Conservation (phyloP, 2,113 vertebrate genomes). For the Albula goreensis region DNA sequence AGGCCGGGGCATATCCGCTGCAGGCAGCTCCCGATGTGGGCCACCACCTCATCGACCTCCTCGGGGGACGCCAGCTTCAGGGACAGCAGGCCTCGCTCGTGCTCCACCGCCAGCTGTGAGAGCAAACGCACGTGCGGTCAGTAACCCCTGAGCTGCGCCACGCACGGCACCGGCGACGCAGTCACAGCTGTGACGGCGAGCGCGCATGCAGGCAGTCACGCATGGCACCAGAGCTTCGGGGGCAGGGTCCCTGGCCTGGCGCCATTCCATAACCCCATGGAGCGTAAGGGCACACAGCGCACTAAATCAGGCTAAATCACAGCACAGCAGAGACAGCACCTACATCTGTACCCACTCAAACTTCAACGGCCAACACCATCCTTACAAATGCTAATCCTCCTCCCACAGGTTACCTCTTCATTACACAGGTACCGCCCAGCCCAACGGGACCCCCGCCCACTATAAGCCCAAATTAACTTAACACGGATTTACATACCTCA, state of each 20-base stretch:
- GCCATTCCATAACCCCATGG: not conserved
- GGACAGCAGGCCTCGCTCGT: constrained; percentile 82
- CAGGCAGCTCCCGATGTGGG: constrained; percentile 86
- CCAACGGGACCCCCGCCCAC: not conserved
- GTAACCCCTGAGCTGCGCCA: not conserved
- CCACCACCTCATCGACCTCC: constrained; percentile 88
- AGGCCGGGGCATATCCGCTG: constrained; percentile 88
- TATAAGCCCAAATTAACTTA: too few species aligned
- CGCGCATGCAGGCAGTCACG: too few species aligned
- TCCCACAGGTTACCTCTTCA: not conserved
- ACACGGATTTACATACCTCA: not conserved
- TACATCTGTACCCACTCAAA: too few species aligned
- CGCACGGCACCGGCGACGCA: too few species aligned
- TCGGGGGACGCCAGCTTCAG: constrained; percentile 85
- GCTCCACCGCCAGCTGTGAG: constrained; percentile 84
- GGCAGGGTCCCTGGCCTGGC: too few species aligned
- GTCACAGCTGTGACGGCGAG: too few species aligned
- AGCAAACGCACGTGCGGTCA: not conserved
- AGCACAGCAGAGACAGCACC: not conserved
- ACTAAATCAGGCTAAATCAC: not conserved
- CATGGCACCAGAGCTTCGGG: too few species aligned
- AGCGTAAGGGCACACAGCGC: not conserved
- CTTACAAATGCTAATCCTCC: too few species aligned
- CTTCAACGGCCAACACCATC: too few species aligned
- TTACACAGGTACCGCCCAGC: not conserved